Evolutionary conservation across 1,140 invertebrate species (phyloP).

Genomic region (Drosophila bifasciata): DNA sequence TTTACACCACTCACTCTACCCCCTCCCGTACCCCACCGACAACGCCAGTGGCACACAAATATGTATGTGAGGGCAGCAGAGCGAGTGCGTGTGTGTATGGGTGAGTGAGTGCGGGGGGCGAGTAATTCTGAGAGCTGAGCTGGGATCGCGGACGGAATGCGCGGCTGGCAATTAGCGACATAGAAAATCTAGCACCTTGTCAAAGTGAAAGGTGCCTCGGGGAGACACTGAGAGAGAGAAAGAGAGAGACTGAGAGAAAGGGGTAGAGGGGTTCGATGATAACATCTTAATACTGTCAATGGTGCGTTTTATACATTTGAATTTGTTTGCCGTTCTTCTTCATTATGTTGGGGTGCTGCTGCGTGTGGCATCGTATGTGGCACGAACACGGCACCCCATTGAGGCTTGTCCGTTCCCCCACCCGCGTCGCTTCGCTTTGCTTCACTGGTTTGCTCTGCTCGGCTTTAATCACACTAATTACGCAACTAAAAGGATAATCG

Average conservation of each 20-base stretch:
- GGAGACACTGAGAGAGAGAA: background rate
- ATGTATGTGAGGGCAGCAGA: no score
- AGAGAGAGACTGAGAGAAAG: no score
- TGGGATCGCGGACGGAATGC: slow-evolving; percentile 31
- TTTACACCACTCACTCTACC: slow-evolving; percentile 18
- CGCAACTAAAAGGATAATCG: slow-evolving; percentile 82
- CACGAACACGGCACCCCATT: no score
- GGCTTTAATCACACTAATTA: slow-evolving; percentile 82
- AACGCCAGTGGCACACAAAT: no score
- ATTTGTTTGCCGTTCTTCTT: slow-evolving; percentile 27
- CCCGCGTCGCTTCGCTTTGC: background rate
- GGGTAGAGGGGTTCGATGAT: slow-evolving; percentile 18
- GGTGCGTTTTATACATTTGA: slow-evolving; percentile 70
- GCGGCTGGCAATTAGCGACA: slow-evolving; percentile 63
- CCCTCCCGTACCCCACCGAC: no score
- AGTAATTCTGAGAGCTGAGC: slow-evolving; percentile 16
- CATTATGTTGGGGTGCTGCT: background rate
- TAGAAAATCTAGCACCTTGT: slow-evolving; percentile 75
- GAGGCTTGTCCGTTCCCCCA: no score
- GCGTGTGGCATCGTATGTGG: no score
- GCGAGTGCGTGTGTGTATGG: slow-evolving; percentile 7
- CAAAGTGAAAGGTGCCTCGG: slow-evolving; percentile 63
- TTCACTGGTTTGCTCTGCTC: slow-evolving; percentile 51
- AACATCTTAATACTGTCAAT: slow-evolving; percentile 68
- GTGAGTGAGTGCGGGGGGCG: slow-evolving; percentile 23